Conservation (phyloP, 2,113 vertebrate species). For the Pelmatolapia mariae region DNA sequence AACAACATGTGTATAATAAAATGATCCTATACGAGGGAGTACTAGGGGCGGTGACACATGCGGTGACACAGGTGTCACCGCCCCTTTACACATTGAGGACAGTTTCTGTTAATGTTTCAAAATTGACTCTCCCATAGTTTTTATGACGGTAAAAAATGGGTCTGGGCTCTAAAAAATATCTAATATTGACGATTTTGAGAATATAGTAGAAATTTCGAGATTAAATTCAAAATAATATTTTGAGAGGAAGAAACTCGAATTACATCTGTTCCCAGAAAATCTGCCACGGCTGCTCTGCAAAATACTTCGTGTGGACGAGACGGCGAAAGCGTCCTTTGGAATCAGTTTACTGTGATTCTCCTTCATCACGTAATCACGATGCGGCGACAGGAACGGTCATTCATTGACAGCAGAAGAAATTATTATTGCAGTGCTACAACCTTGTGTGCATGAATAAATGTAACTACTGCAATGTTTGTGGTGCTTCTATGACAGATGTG, state of each 20-base stretch:
- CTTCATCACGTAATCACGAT: neutral
- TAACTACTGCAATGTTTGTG: neutral
- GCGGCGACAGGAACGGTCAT: too few species aligned
- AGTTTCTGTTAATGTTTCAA: too few species aligned
- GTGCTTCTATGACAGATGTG: neutral
- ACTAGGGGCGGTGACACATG: too few species aligned
- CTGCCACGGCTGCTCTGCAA: neutral
- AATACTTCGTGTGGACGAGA: neutral
- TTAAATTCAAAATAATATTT: neutral
- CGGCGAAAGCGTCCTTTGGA: neutral
- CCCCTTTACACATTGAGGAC: too few species aligned
- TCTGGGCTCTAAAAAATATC: too few species aligned
- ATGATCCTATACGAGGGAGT: neutral
- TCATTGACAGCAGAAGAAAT: too few species aligned
- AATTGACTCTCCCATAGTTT: too few species aligned
- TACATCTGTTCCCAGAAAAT: neutral
- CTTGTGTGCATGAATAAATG: fast-evolving
- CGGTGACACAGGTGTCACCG: too few species aligned
- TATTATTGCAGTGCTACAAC: too few species aligned
- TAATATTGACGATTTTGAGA: too few species aligned
- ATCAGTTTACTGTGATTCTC: neutral
- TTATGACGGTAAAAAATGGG: too few species aligned
- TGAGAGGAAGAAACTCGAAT: neutral
- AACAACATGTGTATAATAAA: neutral
- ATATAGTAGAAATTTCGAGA: too few species aligned